These are phyloP conservation scores for Drosophila repletoides DNA, from an alignment of 1,140 invertebrate genomes.

Conservation along the genomic window DNA sequence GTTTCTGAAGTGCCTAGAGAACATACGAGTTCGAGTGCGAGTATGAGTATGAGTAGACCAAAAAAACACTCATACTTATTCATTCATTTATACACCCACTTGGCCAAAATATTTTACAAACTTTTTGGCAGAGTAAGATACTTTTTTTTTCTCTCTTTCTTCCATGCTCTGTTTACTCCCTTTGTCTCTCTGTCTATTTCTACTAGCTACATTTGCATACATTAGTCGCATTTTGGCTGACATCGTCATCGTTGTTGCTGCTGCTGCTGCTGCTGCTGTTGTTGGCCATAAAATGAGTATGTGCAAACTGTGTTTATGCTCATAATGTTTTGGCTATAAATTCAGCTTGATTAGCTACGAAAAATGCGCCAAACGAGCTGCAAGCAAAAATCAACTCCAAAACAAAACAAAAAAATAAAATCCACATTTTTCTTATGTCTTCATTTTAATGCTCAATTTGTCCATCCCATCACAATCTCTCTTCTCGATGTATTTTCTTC, in stretches of 20 bases:
- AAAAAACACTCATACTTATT: constrained; percentile 7
- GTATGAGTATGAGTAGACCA: no score
- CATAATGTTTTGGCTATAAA: constrained; percentile 61
- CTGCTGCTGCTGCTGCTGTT: constrained; percentile 20
- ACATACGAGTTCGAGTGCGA: no score
- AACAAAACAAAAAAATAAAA: neutral
- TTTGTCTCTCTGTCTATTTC: constrained; percentile 2
- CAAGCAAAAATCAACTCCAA: neutral
- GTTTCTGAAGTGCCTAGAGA: constrained; percentile 1
- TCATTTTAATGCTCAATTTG: neutral
- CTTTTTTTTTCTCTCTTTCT: neutral
- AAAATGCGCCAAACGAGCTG: constrained; percentile 31
- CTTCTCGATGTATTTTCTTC: no score
- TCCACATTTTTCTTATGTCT: neutral
- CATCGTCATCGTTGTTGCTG: constrained; percentile 22
- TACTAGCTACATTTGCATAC: constrained; percentile 48
- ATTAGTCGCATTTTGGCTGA: constrained; percentile 49
- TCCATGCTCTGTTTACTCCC: neutral
- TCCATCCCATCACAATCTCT: no score
- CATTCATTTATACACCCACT: constrained; percentile 14
- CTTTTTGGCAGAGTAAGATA: constrained; percentile 41
- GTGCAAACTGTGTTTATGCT: constrained; percentile 54
- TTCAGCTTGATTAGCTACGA: constrained; percentile 56
- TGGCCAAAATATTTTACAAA: constrained; percentile 30
- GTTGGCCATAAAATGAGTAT: constrained; percentile 59